These are phyloP conservation scores for Phalacrocorax pelagicus DNA, from an alignment of 2,113 vertebrate species.

Conservation along the genomic window DNA sequence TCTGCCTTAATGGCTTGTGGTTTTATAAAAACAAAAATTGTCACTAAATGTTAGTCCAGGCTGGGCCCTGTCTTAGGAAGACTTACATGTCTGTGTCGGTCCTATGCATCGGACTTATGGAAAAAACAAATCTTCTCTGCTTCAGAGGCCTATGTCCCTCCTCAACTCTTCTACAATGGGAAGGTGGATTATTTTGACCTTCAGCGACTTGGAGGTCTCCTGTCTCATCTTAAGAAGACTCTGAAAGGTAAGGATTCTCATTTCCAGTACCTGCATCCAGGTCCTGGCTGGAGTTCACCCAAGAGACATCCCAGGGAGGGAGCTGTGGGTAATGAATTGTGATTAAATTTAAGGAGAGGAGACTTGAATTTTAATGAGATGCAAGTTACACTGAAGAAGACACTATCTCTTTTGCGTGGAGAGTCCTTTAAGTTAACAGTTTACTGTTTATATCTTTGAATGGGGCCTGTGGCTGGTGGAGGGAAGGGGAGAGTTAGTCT, in stretches of 20 bases:
- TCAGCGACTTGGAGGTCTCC: conserved; percentile 92
- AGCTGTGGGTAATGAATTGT: background rate
- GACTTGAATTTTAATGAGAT: background rate
- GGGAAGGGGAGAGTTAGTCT: background rate
- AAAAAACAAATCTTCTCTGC: background rate
- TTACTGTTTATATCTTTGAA: background rate
- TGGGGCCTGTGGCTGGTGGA: background rate
- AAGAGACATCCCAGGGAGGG: background rate
- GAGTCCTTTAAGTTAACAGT: background rate
- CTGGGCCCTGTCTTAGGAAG: background rate
- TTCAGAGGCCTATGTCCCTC: conserved; percentile 91
- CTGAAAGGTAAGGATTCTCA: conserved; percentile 82
- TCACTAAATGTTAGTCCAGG: background rate
- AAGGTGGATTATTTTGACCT: conserved; percentile 99
- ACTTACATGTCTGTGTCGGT: background rate
- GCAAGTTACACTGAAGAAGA: background rate
- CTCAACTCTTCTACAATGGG: conserved; percentile 97
- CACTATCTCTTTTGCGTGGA: background rate
- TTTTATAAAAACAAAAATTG: background rate
- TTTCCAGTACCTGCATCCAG: background rate
- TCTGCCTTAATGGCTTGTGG: background rate
- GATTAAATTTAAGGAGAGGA: background rate
- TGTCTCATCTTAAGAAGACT: conserved; percentile 96
- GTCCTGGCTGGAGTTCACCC: background rate
- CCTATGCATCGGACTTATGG: background rate